Evolutionary conservation across 2,888 invertebrate species (phyloP).

Genomic region (Scaptomyza reducta): DNA sequence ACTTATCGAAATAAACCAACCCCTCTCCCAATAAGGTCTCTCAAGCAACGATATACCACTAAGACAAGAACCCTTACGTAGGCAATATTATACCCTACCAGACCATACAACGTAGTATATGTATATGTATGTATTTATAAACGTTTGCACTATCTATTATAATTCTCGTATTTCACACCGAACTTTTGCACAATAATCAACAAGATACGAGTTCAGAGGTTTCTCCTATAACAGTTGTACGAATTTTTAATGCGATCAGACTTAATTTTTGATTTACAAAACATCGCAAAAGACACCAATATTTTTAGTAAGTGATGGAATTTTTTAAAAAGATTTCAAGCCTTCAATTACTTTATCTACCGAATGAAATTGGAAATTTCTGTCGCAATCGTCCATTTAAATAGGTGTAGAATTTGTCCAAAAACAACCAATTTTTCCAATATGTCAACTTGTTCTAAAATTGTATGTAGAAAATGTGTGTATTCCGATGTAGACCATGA

Average conservation of each 20-base stretch:
- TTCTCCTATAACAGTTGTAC: slow-evolving; percentile 51
- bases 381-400: slow-evolving; percentile 63
- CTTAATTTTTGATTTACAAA: slow-evolving; percentile 64
- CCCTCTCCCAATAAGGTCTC: slow-evolving; percentile 76
- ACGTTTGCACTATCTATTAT: slow-evolving; percentile 14
- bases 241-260: slow-evolving; percentile 62
- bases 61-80: slow-evolving; percentile 52
- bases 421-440: slow-evolving; percentile 24
- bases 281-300: slow-evolving; percentile 67
- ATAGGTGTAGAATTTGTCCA: slow-evolving; percentile 12
- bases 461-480: slow-evolving; percentile 36
- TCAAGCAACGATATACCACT: slow-evolving; percentile 75
- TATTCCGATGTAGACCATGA: slow-evolving; percentile 47
- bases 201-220: slow-evolving; percentile 45
- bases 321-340: slow-evolving; percentile 43
- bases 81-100: slow-evolving; percentile 39
- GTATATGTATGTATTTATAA: slow-evolving; percentile 8
- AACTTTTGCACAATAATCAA: slow-evolving; percentile 19
- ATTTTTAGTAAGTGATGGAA: slow-evolving; percentile 36
- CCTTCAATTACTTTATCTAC: slow-evolving; percentile 83
- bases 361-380: slow-evolving; percentile 45
- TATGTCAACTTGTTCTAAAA: slow-evolving; percentile 26
- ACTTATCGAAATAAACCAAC: slow-evolving; percentile 50
- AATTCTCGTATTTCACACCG: slow-evolving; percentile 1
- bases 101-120: slow-evolving; percentile 40